Percentiles rank a stretch among this genome's conserved stretches.
phyloP scores from a whole-genome alignment of 2,888 invertebrate genomes.

The Fragum fragum region DNA sequence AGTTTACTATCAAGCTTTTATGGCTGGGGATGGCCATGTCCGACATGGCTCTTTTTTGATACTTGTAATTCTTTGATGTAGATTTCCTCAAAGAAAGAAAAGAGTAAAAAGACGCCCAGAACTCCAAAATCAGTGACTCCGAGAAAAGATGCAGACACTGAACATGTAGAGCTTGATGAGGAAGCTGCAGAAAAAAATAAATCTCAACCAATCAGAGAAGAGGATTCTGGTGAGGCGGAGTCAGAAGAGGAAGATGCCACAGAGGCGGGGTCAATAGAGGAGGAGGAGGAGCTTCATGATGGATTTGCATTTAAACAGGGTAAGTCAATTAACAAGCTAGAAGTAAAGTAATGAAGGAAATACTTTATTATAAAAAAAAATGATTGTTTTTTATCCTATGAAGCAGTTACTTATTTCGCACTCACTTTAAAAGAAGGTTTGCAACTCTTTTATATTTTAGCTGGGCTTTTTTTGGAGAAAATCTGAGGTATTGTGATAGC shows the following conservation, averaged over 20 bases:
- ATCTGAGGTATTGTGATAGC: too few relatives aligned
- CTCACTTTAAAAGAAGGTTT: too few relatives aligned
- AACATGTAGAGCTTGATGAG: conserved; percentile 22
- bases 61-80: background rate
- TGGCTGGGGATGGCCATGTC: too few relatives aligned
- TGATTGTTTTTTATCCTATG: too few relatives aligned
- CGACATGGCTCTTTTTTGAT: too few relatives aligned
- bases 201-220: conserved; percentile 44
- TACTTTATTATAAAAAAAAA: too few relatives aligned
- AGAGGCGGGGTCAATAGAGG: conserved; percentile 55
- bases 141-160: conserved; percentile 27
- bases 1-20: too few relatives aligned
- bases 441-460: too few relatives aligned
- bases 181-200: conserved; percentile 10
- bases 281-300: conserved; percentile 76
- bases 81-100: conserved; percentile 28
- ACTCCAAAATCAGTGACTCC: conserved; percentile 8
- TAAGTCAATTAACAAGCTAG: too few relatives aligned
- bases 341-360: too few relatives aligned
- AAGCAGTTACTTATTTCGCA: too few relatives aligned
- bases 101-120: conserved; percentile 33
- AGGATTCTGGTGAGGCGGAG: conserved; percentile 55
- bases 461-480: too few relatives aligned
- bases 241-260: conserved; percentile 62
- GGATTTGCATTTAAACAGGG: conserved; percentile 82